Base-by-base conservation (phyloP, 23 tunicate genomes). In the Botrylloides violaceus region DNA sequence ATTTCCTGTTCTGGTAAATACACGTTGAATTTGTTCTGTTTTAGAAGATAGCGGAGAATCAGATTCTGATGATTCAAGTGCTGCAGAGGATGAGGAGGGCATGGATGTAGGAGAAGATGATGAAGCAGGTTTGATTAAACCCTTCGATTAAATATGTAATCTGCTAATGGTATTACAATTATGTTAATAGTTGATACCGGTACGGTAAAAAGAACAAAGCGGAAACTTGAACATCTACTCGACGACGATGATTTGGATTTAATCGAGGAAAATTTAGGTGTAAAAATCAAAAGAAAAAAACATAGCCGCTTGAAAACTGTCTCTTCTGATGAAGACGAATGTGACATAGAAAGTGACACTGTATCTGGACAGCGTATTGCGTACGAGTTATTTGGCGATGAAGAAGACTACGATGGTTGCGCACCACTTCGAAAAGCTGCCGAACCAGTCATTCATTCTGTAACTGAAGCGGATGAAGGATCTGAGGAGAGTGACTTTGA, bases 251-350 rank as follows among this genome's bases (percentile, higher is more conserved):
- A 94, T 59, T 81, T 86, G 34, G 95, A 86, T 60, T 31, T 94
- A 60, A 94, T 94, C 36, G 95, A 94, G 65, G 99, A 94, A 65
- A 94, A 94, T 64, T 75, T 94, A 37, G 99, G 99, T 5, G 93
- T 94, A 1, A 82, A 77, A 59, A 43, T 94, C 6, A 83, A 94
- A 72, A 62, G 86, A 32, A 92, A 91, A 58, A 91, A 91, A 78
- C 79, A 78, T 63, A 79, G 94, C 18, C 83, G 98, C 7, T 38
- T 79, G 48, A 76, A 92, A 30, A 77, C 87, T 4, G 87, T 76
- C 35, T 80, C 86, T 36, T 87, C 85, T 1, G 98, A 84, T 49
- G 84, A 77, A 29, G 88, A 79, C 25, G 81, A 66, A 50, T 75
- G 81, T 30, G 98, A 79, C 19, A 78, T 77, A 28, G 99, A 94